These are phyloP conservation scores for Sebastes schlegelii DNA, from an alignment of 2,113 vertebrate species.

Conservation along the genomic window DNA sequence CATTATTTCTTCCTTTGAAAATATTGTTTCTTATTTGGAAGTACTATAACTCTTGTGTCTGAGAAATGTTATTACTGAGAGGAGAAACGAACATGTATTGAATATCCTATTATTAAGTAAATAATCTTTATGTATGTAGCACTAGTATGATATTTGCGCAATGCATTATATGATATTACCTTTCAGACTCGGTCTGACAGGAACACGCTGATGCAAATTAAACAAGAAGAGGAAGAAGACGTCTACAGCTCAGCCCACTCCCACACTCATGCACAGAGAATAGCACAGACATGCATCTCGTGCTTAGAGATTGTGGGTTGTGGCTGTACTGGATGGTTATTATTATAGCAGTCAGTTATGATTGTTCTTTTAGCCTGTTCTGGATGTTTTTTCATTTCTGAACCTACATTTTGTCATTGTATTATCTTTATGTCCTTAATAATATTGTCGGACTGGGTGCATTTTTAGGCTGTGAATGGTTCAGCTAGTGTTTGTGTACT, in stretches of 20 bases:
- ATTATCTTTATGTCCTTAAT: background rate
- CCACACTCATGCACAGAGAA: background rate
- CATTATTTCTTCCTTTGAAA: background rate
- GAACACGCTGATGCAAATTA: too few species aligned
- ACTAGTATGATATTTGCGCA: background rate
- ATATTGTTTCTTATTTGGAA: background rate
- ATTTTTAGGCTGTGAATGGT: background rate
- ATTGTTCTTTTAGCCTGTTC: background rate
- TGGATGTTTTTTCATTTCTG: background rate
- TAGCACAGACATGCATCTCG: background rate
- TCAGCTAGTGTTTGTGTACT: background rate
- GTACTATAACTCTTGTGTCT: background rate
- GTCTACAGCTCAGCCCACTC: background rate
- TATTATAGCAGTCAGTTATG: background rate
- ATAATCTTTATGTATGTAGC: background rate
- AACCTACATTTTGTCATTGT: background rate
- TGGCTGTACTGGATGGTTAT: background rate
- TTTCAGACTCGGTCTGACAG: too few species aligned
- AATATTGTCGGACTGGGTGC: background rate
- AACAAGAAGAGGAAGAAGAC: background rate
- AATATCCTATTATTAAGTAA: constrained; percentile 7
- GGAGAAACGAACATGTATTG: background rate
- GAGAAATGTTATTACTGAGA: constrained; percentile 14
- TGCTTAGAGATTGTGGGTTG: background rate
- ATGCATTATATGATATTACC: background rate